Conservation (phyloP, 2,797 vertebrate species). For the Epinephelus malabaricus region DNA sequence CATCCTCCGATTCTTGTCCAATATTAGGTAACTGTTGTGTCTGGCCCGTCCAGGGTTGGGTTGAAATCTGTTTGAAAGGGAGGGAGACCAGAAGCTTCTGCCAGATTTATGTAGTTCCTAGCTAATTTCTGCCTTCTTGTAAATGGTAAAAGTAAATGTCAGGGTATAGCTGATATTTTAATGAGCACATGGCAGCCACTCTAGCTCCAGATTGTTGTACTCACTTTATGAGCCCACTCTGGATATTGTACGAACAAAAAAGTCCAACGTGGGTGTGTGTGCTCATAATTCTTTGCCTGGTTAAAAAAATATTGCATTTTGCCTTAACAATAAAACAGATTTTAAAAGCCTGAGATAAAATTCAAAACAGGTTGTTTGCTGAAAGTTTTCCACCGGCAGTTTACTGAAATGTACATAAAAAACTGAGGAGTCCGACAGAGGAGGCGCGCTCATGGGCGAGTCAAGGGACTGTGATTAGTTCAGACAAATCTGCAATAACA, state of each 20-base stretch:
- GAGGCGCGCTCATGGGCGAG: too few relatives aligned
- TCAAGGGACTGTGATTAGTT: too few relatives aligned
- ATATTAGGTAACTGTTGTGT: too few relatives aligned
- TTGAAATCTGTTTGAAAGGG: too few relatives aligned
- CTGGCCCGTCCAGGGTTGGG: too few relatives aligned
- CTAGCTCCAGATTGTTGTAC: slow-evolving; percentile 48
- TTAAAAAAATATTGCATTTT: slow-evolving; percentile 16
- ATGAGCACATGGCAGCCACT: slow-evolving; percentile 39
- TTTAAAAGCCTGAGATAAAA: slow-evolving; percentile 8
- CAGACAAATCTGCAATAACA: too few relatives aligned
- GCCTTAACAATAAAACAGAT: neutral
- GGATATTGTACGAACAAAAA: slow-evolving; percentile 1
- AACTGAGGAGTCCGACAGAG: neutral
- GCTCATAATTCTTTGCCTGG: slow-evolving; percentile 6
- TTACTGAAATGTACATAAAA: neutral
- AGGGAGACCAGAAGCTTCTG: too few relatives aligned
- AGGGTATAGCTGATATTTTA: slow-evolving; percentile 51
- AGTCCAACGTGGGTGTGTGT: neutral
- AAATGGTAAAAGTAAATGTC: slow-evolving; percentile 55
- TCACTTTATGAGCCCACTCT: slow-evolving; percentile 25
- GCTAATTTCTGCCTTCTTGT: neutral
- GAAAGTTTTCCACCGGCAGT: slow-evolving; percentile 1
- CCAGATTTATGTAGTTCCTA: too few relatives aligned
- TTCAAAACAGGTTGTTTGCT: neutral
- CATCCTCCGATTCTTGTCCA: too few relatives aligned